Evolutionary conservation across 2,113 vertebrate species (phyloP).

Genomic region (Antechinus stuartii): DNA sequence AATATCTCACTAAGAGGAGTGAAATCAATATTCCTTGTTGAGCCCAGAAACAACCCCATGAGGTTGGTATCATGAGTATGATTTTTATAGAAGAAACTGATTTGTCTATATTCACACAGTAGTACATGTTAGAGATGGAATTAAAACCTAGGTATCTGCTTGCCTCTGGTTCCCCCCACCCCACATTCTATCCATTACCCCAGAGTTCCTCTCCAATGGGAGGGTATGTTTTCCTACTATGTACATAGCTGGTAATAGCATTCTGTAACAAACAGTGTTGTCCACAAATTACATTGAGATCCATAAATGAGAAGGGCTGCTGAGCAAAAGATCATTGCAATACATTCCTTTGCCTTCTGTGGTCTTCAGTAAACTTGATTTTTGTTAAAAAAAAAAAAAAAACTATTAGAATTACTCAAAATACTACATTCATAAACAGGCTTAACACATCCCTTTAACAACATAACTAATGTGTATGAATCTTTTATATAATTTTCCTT

Average conservation of each 20-base stretch:
- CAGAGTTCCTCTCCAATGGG: not conserved
- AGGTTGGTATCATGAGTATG: not conserved
- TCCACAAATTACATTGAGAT: not conserved
- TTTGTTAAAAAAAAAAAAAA: conserved; percentile 57
- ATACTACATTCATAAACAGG: conserved; percentile 79
- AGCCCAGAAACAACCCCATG: not conserved
- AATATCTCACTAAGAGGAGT: not conserved
- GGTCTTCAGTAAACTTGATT: conserved; percentile 56
- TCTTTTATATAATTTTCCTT: conserved; percentile 82
- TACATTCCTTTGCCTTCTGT: conserved; percentile 17
- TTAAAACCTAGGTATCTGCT: not conserved
- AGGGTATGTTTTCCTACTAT: not conserved
- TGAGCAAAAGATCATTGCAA: conserved; percentile 39
- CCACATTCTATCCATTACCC: not conserved
- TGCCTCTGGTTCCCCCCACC: not conserved
- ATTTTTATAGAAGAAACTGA: not conserved
- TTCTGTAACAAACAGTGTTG: not conserved
- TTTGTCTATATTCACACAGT: not conserved
- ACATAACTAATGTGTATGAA: conserved; percentile 79
- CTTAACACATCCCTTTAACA: conserved; percentile 69
- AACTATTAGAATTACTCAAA: conserved; percentile 75
- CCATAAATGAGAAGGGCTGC: not conserved
- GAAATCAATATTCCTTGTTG: not conserved
- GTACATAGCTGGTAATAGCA: not conserved
- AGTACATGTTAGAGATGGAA: not conserved